Percentiles rank a stretch among this genome's conserved stretches.
Conservation (phyloP, 2,888 invertebrate species). For the Apantesis nais region DNA sequence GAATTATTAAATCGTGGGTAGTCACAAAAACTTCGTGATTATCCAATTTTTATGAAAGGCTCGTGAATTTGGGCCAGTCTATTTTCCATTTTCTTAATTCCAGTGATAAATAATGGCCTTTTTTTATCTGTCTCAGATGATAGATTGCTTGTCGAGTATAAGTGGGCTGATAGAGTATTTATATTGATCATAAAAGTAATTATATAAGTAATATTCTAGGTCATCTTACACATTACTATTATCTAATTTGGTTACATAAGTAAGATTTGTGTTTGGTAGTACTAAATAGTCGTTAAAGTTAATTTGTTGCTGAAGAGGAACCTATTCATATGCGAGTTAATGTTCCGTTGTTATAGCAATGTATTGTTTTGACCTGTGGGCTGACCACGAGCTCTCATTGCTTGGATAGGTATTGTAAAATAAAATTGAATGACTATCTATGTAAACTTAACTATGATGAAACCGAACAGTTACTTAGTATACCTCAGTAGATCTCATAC, state of each 20-base stretch:
- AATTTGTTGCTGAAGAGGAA: not conserved
- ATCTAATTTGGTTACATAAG: too few relatives aligned
- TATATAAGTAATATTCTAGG: not conserved
- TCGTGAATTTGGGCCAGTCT: not conserved
- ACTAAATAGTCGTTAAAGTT: not conserved
- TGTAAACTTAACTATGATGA: too few relatives aligned
- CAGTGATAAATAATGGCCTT: not conserved
- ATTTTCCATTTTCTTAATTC: not conserved
- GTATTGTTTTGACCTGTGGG: not conserved
- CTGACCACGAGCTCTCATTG: too few relatives aligned
- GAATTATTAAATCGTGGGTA: constrained; percentile 37
- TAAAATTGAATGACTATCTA: too few relatives aligned
- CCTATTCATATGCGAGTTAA: not conserved
- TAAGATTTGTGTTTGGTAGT: not conserved
- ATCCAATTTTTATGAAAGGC: constrained; percentile 21
- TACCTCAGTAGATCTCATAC: too few relatives aligned
- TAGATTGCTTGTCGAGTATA: not conserved
- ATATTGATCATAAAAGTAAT: not conserved
- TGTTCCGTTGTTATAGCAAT: not conserved
- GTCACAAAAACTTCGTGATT: constrained; percentile 6
- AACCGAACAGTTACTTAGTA: too few relatives aligned
- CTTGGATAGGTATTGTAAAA: too few relatives aligned
- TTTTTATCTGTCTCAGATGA: not conserved
- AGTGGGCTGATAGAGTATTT: not conserved
- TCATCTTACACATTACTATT: not conserved